These are phyloP conservation scores for Gymnorhina tibicen DNA, from an alignment of 2,113 vertebrate species.

Conservation along the genomic window DNA sequence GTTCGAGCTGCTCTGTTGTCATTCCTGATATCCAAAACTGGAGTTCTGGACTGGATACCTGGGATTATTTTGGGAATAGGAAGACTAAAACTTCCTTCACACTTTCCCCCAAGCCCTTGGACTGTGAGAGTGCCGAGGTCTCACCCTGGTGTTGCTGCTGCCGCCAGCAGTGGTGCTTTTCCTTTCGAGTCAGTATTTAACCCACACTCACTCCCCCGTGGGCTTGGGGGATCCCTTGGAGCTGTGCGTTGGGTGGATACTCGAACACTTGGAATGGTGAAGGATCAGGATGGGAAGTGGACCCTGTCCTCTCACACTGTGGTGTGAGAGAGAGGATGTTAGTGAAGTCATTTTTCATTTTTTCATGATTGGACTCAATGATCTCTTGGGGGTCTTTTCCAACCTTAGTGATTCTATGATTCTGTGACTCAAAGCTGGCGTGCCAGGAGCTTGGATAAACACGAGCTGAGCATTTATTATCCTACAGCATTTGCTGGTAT, in stretches of 20 bases:
- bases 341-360: fast-evolving
- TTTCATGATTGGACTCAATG: not conserved
- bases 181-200: not conserved
- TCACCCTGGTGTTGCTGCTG: not conserved
- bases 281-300: not conserved
- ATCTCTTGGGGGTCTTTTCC: not conserved
- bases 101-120: not conserved
- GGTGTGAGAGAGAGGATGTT: not conserved
- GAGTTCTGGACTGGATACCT: not conserved
- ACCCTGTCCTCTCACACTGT: not conserved
- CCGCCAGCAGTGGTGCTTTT: not conserved
- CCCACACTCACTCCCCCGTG: fast-evolving
- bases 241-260: not conserved
- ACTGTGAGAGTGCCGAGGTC: not conserved
- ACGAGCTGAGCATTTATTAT: not conserved
- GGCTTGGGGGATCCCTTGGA: not conserved
- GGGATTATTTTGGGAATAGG: not conserved
- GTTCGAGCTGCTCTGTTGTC: not conserved
- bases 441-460: not conserved
- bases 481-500: not conserved
- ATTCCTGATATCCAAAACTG: not conserved
- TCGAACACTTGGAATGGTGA: not conserved
- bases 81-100: not conserved
- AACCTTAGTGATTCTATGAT: not conserved
- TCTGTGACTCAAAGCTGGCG: not conserved